phyloP scores from a whole-genome alignment of 1,140 invertebrate genomes.

The Drosophila punjabiensis region DNA sequence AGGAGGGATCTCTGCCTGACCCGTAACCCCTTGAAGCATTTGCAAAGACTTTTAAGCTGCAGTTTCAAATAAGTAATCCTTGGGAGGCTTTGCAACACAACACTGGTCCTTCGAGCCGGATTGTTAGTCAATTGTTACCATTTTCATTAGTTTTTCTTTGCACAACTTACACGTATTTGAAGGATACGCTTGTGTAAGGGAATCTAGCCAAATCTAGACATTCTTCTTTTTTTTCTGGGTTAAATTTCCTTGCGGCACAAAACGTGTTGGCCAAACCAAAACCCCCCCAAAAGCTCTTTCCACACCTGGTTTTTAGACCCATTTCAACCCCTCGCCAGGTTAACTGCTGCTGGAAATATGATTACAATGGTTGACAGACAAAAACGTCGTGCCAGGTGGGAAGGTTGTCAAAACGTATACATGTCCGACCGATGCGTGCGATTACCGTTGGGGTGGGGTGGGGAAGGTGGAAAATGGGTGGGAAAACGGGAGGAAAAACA shows the following conservation, averaged over 20 bases:
- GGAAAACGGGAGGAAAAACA: background rate
- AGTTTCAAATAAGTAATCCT: too few species aligned
- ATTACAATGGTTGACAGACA: constrained; percentile 74
- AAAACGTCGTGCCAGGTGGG: constrained; percentile 60
- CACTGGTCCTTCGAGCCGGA: background rate
- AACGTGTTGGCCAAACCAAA: constrained; percentile 10
- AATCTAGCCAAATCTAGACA: background rate
- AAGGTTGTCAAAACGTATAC: constrained; percentile 56
- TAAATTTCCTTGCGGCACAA: constrained; percentile 34
- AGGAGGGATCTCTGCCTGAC: too few species aligned
- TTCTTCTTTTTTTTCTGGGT: constrained; percentile 1
- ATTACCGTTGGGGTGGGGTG: constrained; percentile 16
- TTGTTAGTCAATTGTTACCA: background rate
- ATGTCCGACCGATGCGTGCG: constrained; percentile 45
- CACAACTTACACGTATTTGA: too few species aligned
- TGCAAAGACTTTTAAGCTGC: too few species aligned
- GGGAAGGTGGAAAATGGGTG: background rate
- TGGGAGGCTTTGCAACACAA: too few species aligned
- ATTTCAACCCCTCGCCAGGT: constrained; percentile 13
- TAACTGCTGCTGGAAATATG: constrained; percentile 62
- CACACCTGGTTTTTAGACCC: constrained; percentile 28
- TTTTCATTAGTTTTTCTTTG: background rate
- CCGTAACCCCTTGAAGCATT: too few species aligned
- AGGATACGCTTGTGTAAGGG: background rate
- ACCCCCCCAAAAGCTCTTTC: constrained; percentile 25